Conservation (phyloP, 2,888 invertebrate species). For the Tetranychus truncatus region DNA sequence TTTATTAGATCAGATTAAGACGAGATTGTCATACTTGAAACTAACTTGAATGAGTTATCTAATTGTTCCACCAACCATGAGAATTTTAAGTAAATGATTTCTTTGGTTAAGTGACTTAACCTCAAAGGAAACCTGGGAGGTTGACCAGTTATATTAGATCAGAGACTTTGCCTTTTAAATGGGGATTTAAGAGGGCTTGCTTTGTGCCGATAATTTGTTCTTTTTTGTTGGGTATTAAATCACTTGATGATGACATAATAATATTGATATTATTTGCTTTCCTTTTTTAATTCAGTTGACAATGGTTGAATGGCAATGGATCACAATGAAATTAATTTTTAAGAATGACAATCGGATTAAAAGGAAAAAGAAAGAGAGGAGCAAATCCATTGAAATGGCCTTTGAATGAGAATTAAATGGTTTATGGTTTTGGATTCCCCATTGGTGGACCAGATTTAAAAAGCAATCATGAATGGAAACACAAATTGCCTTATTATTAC, state of each 20-base stretch:
- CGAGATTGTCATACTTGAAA: too few species aligned
- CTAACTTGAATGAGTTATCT: too few species aligned
- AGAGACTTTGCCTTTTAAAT: neutral
- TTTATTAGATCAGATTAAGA: too few species aligned
- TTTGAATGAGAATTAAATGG: neutral
- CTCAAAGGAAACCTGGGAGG: conserved; percentile 1
- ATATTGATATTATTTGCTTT: too few species aligned
- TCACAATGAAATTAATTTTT: neutral
- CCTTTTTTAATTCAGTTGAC: too few species aligned
- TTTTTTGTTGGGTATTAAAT: neutral
- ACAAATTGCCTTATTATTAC: conserved; percentile 2
- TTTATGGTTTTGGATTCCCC: neutral
- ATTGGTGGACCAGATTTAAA: neutral
- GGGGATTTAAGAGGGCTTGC: too few species aligned
- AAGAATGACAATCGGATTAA: neutral
- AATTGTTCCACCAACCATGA: too few species aligned
- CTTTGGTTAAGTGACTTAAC: neutral
- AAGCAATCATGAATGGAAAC: neutral
- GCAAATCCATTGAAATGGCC: neutral
- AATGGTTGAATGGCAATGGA: neutral
- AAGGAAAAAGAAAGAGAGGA: too few species aligned
- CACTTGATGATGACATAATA: neutral
- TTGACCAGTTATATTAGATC: too few species aligned
- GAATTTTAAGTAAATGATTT: too few species aligned
- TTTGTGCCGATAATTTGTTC: too few species aligned